Evolutionary conservation across 2,888 invertebrate species (phyloP).

Genomic region (Congeria kusceri): DNA sequence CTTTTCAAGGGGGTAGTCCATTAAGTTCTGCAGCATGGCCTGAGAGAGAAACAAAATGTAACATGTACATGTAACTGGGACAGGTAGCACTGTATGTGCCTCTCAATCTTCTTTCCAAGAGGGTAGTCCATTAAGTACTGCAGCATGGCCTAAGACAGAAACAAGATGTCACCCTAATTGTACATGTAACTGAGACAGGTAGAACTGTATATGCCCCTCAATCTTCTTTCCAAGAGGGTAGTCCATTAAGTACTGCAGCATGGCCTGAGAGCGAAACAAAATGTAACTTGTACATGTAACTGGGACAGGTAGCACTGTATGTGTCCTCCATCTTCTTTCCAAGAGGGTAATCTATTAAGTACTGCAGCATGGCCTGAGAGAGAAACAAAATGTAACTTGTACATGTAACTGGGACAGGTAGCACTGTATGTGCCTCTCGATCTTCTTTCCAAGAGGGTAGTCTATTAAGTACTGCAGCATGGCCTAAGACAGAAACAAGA

Average conservation of each 20-base stretch:
- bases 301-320: constrained; percentile 94
- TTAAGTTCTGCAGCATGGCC: constrained; percentile 90
- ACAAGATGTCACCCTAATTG: too few relatives aligned
- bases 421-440: constrained; percentile 91
- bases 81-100: constrained; percentile 92
- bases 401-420: constrained; percentile 94
- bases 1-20: constrained; percentile 94
- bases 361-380: constrained; percentile 88
- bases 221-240: constrained; percentile 93
- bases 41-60: constrained; percentile 49
- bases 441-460: constrained; percentile 92
- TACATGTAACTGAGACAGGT: constrained; percentile 93
- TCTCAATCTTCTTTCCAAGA: constrained; percentile 90
- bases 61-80: too few relatives aligned
- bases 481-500: constrained; percentile 73
- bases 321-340: constrained; percentile 90
- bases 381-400: too few relatives aligned
- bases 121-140: constrained; percentile 95
- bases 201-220: constrained; percentile 92
- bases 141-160: constrained; percentile 86
- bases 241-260: constrained; percentile 93
- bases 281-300: too few relatives aligned
- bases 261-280: constrained; percentile 74
- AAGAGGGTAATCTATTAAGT: constrained; percentile 95
- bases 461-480: constrained; percentile 93